phyloP scores from a whole-genome alignment of 2,113 vertebrate genomes.

The Labrus mixtus region DNA sequence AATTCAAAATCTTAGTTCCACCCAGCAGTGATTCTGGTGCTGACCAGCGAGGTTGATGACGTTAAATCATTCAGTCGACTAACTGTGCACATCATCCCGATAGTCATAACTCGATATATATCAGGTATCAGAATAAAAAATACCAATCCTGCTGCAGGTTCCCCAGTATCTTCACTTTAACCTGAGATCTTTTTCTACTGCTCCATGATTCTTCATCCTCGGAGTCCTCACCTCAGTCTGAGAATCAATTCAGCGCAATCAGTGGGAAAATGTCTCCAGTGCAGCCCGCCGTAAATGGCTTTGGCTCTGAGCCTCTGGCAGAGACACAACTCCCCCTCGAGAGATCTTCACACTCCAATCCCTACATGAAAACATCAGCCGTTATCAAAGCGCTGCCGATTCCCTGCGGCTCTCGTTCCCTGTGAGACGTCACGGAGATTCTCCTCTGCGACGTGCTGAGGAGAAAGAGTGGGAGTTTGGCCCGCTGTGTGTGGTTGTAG shows the following conservation, averaged over 20 bases:
- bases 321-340: constrained; percentile 40
- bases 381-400: constrained; percentile 57
- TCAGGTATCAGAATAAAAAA: no score
- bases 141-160: no score
- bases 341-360: constrained; percentile 49
- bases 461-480: constrained; percentile 54
- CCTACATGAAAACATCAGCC: constrained; percentile 70
- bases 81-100: no score
- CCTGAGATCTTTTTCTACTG: background rate
- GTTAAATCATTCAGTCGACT: no score
- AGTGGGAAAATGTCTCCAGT: constrained; percentile 43
- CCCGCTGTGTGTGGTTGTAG: constrained; percentile 19
- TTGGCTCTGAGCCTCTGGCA: constrained; percentile 44
- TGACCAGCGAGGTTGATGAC: no score
- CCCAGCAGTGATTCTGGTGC: no score
- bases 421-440: constrained; percentile 33
- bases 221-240: constrained; percentile 10
- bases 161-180: background rate
- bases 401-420: constrained; percentile 48
- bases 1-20: no score
- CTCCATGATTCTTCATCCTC: background rate
- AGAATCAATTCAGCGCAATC: constrained; percentile 20
- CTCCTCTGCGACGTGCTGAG: constrained; percentile 15
- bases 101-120: no score
- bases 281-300: constrained; percentile 41